phyloP scores from a whole-genome alignment of 2,797 vertebrate genomes.

The Alcedo atthis region DNA sequence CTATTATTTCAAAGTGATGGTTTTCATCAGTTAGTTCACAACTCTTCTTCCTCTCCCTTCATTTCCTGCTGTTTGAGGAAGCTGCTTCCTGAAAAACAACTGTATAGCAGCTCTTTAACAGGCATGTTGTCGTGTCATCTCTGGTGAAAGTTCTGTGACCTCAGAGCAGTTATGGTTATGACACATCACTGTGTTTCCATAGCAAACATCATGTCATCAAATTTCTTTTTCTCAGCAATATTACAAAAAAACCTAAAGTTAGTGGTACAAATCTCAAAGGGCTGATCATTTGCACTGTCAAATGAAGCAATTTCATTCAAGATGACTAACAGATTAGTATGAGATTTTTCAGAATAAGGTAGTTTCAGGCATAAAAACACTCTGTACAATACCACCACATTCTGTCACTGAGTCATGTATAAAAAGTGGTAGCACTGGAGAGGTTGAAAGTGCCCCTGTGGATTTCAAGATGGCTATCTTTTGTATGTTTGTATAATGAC shows the following conservation, averaged over 20 bases:
- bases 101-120: background rate
- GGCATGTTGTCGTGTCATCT: background rate
- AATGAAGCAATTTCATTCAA: conserved; percentile 36
- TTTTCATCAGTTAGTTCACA: background rate
- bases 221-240: background rate
- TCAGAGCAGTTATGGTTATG: background rate
- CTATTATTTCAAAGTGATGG: background rate
- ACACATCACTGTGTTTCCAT: background rate
- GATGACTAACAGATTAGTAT: conserved; percentile 30
- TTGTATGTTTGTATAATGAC: background rate
- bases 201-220: background rate
- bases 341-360: conserved; percentile 18
- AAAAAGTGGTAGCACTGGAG: background rate
- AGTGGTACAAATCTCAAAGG: conserved; percentile 10
- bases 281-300: conserved; percentile 5
- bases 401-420: background rate
- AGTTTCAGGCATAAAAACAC: background rate
- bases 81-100: background rate
- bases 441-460: background rate
- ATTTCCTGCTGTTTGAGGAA: background rate
- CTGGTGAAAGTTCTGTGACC: background rate
- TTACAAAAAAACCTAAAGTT: conserved; percentile 11
- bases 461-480: background rate
- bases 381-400: background rate
- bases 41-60: background rate